Evolutionary conservation across 2,113 vertebrate species (phyloP).

Genomic region (Sceloporus undulatus): DNA sequence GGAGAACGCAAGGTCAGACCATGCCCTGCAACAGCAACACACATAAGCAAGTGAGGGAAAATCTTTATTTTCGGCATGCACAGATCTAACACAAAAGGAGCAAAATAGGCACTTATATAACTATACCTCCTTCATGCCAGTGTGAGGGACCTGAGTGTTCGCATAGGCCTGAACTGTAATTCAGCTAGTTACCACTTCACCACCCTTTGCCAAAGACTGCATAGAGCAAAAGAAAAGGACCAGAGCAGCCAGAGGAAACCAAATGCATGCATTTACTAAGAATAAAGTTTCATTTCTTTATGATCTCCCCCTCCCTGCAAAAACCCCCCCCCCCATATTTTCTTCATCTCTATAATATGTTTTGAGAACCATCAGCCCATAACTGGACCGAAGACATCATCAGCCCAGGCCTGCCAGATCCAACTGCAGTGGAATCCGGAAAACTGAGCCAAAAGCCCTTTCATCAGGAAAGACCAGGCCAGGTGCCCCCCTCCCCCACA

Average conservation of each 20-base stretch:
- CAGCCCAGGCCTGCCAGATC: background rate
- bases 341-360: background rate
- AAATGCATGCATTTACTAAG: background rate
- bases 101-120: constrained; percentile 2
- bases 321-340: too few relatives aligned
- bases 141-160: background rate
- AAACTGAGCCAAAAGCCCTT: background rate
- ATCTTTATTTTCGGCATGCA: background rate
- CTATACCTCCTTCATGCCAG: background rate
- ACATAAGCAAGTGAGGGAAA: background rate
- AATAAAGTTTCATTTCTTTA: background rate
- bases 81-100: background rate
- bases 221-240: background rate
- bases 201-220: background rate
- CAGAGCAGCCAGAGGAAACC: background rate
- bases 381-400: background rate
- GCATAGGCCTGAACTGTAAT: background rate
- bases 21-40: background rate
- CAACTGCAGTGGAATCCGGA: constrained; percentile 9
- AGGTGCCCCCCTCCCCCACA: background rate
- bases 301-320: too few relatives aligned
- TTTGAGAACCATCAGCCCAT: background rate
- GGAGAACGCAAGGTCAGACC: background rate
- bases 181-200: background rate
- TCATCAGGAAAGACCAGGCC: background rate